Conservation (phyloP, 1,140 invertebrate genomes). For the Microplitis demolitor region DNA sequence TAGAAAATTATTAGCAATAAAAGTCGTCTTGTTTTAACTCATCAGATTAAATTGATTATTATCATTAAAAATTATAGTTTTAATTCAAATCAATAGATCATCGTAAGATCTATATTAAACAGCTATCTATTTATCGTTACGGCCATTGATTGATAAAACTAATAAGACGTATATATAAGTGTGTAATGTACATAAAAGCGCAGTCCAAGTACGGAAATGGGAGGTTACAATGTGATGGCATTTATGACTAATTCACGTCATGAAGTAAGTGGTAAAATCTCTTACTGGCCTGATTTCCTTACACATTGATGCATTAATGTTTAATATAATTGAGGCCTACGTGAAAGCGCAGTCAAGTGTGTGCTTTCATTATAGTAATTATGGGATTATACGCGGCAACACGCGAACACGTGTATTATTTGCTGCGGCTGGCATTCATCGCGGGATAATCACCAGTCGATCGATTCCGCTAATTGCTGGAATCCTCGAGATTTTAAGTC, state of each 20-base stretch:
- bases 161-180: background rate
- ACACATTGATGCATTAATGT: background rate
- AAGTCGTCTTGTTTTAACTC: too few relatives aligned
- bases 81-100: too few relatives aligned
- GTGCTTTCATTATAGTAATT: conserved; percentile 20
- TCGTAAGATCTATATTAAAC: too few relatives aligned
- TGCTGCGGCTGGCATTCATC: background rate
- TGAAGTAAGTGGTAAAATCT: background rate
- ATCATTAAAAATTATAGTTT: too few relatives aligned
- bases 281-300: background rate
- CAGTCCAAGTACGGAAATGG: too few relatives aligned
- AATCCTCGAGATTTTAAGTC: background rate
- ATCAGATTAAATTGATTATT: too few relatives aligned
- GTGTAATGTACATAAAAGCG: too few relatives aligned
- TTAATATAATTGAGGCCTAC: background rate
- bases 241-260: background rate
- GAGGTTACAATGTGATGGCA: too few relatives aligned
- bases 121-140: too few relatives aligned
- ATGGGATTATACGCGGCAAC: conserved; percentile 2
- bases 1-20: too few relatives aligned
- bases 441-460: background rate
- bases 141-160: too few relatives aligned
- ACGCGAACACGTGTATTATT: conserved; percentile 15
- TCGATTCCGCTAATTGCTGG: conserved; percentile 21
- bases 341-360: background rate